These are phyloP conservation scores for Tetramorium simillimum DNA, from an alignment of 1,140 invertebrate genomes.

Conservation along the genomic window DNA sequence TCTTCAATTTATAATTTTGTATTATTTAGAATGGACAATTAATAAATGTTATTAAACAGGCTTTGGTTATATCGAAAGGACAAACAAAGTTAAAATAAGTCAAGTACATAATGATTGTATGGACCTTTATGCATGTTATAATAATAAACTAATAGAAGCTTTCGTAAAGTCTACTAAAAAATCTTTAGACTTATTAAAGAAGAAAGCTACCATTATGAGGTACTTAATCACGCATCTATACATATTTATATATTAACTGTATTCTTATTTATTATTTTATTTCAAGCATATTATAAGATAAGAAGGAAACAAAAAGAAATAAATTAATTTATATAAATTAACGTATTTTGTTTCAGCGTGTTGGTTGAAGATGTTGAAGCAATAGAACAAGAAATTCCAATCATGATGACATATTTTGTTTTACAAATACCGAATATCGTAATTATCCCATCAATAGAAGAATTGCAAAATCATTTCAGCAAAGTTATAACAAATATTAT, in stretches of 20 bases:
- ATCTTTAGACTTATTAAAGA: conserved; percentile 89
- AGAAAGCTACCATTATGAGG: conserved; percentile 83
- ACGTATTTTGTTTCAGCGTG: conserved; percentile 71
- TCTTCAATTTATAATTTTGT: not conserved
- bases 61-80: conserved; percentile 87
- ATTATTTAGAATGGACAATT: not conserved
- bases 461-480: conserved; percentile 90
- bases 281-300: not conserved
- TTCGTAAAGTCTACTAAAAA: conserved; percentile 89
- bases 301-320: not conserved
- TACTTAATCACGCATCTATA: conserved; percentile 6
- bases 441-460: conserved; percentile 88
- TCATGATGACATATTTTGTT: conserved; percentile 87
- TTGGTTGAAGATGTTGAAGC: conserved; percentile 81
- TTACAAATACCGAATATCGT: conserved; percentile 88
- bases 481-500: conserved; percentile 88
- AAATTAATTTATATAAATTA: conserved; percentile 23
- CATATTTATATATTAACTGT: not conserved
- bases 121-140: conserved; percentile 91
- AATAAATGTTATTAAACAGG: conserved; percentile 78
- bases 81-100: conserved; percentile 86
- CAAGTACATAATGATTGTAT: conserved; percentile 90
- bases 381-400: conserved; percentile 82
- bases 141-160: conserved; percentile 89
- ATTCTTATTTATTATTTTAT: conserved; percentile 9